Evolutionary conservation across 2,797 vertebrate species (phyloP), one percentile per base, ranked within the genome.

Genomic region (Microctenopoma steveboyesi): DNA sequence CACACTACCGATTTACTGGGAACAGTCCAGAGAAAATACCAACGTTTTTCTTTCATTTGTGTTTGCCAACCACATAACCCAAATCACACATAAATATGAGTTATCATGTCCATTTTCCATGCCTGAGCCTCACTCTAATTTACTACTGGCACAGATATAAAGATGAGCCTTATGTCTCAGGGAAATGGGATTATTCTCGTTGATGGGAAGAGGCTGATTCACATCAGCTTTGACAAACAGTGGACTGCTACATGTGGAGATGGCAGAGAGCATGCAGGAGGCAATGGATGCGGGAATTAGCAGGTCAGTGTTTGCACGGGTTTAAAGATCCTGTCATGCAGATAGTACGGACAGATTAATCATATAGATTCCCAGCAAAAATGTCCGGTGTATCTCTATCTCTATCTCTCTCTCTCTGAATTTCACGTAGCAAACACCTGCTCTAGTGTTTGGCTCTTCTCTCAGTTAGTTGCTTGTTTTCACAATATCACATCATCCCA

Each of bases 101-200:
- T 86, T 73, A 83, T 86, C 79, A 64, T 79, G 88, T 89, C 88
- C 79, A 86, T 90, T 91, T 91, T 87, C 88, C 71, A 76, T 81
- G 88, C 48, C 85, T 84, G 81, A 72, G 68, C 76, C 81, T 65
- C 74, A 71, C 78, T 78, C 78, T 88, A 80, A 91, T 91, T 88
- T 78, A 87, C 82, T 64, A 76, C 63, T 73, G 72, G 74, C 86
- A 84, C 28, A 78, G 85, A 83, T 75, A 69, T 86, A 84, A 89
- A 91, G 79, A 90, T 79, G 83, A 83, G 78, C 69, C 74, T 78
- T 90, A 84, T 83, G 83, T 88, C 72, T 84, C 64, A 58, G 74
- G 77, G 79, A 90, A 91, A 91, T 81, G 72, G 51, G 60, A 89
- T 91, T 88, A 87, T 83, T 88, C 15, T 74, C 73, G 82, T 76